Base-by-base conservation (phyloP, 2,888 invertebrate species). In the Oscheius sp. region DNA sequence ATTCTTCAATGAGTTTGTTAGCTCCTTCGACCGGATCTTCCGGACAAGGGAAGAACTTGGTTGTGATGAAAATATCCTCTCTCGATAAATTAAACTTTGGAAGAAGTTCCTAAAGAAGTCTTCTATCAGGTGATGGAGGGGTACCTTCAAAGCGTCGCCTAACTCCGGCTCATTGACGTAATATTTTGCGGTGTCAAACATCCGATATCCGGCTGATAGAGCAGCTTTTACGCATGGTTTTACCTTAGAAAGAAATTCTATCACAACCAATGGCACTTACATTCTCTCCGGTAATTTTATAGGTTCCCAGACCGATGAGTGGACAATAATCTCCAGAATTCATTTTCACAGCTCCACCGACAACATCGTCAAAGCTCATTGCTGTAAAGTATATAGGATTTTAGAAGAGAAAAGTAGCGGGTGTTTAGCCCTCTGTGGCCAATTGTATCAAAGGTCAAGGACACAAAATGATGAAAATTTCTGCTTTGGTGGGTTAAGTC, bases 81-180 rank as follows among this genome's bases (percentile, higher is more conserved):
- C 83, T 66, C 8, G 46, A 71, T 6, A 84, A 66, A 23, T 69
- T 71, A 58, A 79, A 73, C 45, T 78, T 70, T 2, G 80, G 80
- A 27, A 84, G 67, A 1, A 82, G 50, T 45, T 61, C 61, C 61
- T 61, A 29, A n/a, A 57, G 1, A 25, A 55, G 10, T 55, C 50
- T 2, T 23, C 6, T 23, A 29, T 3, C 12, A 25, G 23, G 23
- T 1, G 10, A 1, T 10, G 15, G 1, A 3, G 4, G 33, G 10
- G 12, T 50, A 84, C 84, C 71, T 90, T 89, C 25, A 93, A 88
- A 5, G 86, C 91, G 29, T 88, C 86, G 15, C 91, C 92, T 73
- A 94, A 90, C 66, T 91, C 90, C 57, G 87, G 86, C 87, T 94
- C 93, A 63, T 88, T 61, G 39, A 61, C 55, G 53, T 82, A 82